Percentiles rank a stretch among this genome's conserved stretches.
phyloP scores from a whole-genome alignment of 2,888 invertebrate genomes.

The Hydropsyche betteni region DNA sequence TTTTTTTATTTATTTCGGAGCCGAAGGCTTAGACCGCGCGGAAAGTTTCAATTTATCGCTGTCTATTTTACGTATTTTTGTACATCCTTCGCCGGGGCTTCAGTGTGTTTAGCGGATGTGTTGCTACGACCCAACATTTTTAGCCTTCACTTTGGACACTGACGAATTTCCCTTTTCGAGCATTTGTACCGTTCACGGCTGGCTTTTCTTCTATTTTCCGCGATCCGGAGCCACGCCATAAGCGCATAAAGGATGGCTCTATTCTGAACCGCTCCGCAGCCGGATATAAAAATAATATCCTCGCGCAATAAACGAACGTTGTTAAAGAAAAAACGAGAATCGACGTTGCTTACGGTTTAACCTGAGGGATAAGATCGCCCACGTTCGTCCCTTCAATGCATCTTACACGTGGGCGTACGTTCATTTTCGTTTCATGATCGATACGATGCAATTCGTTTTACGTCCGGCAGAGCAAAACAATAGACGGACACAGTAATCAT shows the following conservation, averaged over 20 bases:
- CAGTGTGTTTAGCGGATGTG: constrained; percentile 18
- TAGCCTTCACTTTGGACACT: constrained; percentile 29
- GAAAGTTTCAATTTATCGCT: constrained; percentile 32
- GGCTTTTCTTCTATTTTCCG: constrained; percentile 22
- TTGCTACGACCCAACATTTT: constrained; percentile 32
- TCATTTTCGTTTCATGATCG: constrained; percentile 19
- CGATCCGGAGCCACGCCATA: not conserved
- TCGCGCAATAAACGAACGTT: too few relatives aligned
- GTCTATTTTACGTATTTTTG: constrained; percentile 32
- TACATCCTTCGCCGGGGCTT: not conserved
- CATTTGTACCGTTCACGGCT: constrained; percentile 20
- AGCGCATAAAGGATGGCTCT: not conserved
- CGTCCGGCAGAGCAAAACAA: constrained; percentile 21
- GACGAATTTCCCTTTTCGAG: constrained; percentile 26
- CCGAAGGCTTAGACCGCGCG: constrained; percentile 15
- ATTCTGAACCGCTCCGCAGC: too few relatives aligned
- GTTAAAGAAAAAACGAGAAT: not conserved
- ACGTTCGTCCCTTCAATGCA: not conserved
- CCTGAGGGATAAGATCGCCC: not conserved
- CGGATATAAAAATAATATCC: too few relatives aligned
- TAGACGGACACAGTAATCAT: not conserved
- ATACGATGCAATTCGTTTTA: constrained; percentile 18
- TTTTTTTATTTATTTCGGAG: not conserved
- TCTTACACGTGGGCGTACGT: too few relatives aligned
- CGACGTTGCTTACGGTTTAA: not conserved